Conservation (phyloP, 2,888 invertebrate species). For the Venusia cambrica region DNA sequence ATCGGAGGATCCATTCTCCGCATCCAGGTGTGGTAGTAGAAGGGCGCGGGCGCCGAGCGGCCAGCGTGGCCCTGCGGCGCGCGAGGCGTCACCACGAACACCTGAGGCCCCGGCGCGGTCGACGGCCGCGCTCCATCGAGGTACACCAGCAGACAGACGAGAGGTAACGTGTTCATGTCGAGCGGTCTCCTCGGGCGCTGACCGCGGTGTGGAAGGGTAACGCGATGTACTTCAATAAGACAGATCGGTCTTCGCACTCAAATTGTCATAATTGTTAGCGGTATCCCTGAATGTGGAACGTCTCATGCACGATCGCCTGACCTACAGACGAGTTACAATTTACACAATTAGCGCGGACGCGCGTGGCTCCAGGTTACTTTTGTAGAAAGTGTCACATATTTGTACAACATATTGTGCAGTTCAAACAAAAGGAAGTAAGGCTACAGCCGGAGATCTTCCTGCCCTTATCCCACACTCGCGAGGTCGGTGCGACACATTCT, state of each 20-base stretch:
- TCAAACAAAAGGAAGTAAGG: slow-evolving; percentile 38
- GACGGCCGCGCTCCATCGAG: slow-evolving; percentile 40
- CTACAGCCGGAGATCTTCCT: no score
- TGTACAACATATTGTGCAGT: slow-evolving; percentile 49
- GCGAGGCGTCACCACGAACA: slow-evolving; percentile 74
- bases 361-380: slow-evolving; percentile 48
- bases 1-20: slow-evolving; percentile 58
- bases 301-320: slow-evolving; percentile 60
- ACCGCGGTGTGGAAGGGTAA: slow-evolving; percentile 55
- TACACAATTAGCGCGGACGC: slow-evolving; percentile 68
- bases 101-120: slow-evolving; percentile 59
- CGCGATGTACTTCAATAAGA: slow-evolving; percentile 45
- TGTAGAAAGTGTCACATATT: slow-evolving; percentile 75
- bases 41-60: slow-evolving; percentile 62
- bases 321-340: slow-evolving; percentile 59
- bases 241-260: slow-evolving; percentile 42
- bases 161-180: slow-evolving; percentile 50
- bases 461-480: no score
- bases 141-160: slow-evolving; percentile 45
- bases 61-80: slow-evolving; percentile 45
- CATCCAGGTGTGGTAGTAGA: slow-evolving; percentile 72
- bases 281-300: slow-evolving; percentile 68
- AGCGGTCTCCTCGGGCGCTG: slow-evolving; percentile 49
- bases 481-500: no score
- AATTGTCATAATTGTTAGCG: slow-evolving; percentile 76